Evolutionary conservation across 2,797 vertebrate species (phyloP).

Genomic region (Hydrophis major): DNA sequence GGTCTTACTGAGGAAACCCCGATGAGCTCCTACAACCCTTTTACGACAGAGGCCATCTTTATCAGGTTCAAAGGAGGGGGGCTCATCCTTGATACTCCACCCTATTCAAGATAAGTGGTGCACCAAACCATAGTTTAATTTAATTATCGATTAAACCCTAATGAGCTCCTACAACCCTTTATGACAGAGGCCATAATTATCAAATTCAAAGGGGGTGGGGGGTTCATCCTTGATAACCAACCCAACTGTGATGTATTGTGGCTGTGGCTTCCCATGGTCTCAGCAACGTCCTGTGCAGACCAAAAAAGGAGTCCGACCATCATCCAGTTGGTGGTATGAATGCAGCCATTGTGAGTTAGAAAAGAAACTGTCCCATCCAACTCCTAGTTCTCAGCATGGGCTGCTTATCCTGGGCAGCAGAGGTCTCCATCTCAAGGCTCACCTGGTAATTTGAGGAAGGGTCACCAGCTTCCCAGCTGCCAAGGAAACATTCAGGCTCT

Average conservation of each 20-base stretch:
- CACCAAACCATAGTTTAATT: too few relatives aligned
- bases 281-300: not conserved
- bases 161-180: too few relatives aligned
- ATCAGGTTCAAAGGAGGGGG: not conserved
- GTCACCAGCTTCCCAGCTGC: slow-evolving; percentile 78
- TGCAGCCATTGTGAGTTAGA: not conserved
- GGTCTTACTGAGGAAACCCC: not conserved
- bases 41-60: not conserved
- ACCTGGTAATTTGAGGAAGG: slow-evolving; percentile 84
- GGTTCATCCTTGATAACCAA: not conserved
- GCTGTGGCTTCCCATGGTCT: not conserved
- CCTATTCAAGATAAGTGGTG: too few relatives aligned
- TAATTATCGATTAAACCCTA: too few relatives aligned
- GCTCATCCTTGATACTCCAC: not conserved
- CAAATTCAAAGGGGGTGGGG: too few relatives aligned
- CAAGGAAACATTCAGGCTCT: slow-evolving; percentile 80
- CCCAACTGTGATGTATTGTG: not conserved
- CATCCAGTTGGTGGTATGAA: not conserved
- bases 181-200: too few relatives aligned
- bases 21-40: not conserved
- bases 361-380: not conserved
- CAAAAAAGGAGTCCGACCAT: not conserved
- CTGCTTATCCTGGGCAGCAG: not conserved
- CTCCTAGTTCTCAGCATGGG: not conserved
- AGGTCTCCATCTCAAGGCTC: not conserved